These are phyloP conservation scores for Muscicapa comitata DNA, from an alignment of 2,797 vertebrate species.

Conservation along the genomic window DNA sequence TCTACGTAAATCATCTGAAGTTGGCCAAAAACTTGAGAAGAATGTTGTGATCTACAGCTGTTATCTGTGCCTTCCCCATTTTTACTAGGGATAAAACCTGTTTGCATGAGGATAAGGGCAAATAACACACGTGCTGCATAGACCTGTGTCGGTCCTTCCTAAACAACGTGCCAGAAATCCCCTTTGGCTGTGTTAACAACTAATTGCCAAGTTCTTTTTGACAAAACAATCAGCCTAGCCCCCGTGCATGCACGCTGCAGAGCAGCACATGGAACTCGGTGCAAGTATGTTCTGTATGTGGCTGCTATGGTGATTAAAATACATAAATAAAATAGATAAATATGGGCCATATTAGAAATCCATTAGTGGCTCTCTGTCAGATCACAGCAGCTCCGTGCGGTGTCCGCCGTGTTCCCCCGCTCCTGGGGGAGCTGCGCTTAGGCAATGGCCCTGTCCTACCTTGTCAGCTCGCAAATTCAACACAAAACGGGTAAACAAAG, in stretches of 20 bases:
- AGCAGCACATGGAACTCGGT: background rate
- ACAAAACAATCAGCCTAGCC: background rate
- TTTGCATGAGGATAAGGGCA: accelerated
- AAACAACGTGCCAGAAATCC: background rate
- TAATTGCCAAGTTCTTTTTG: background rate
- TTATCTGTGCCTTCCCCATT: background rate
- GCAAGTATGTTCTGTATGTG: constrained; percentile 41
- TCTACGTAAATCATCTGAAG: background rate
- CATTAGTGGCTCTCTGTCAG: constrained; percentile 43
- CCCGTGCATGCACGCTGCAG: background rate
- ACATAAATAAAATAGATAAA: constrained; percentile 61
- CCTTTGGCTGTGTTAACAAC: background rate
- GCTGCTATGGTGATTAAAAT: constrained; percentile 57
- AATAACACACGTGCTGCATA: background rate
- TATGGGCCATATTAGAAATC: constrained; percentile 51
- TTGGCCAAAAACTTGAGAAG: background rate
- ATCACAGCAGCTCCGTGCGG: background rate
- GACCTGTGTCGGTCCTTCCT: background rate
- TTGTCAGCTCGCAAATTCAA: constrained; percentile 28
- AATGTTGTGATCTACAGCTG: background rate
- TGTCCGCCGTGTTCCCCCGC: background rate
- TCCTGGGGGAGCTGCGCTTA: background rate
- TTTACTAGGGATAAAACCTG: background rate
- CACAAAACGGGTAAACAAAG: background rate
- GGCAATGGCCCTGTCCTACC: background rate